Percentiles rank a stretch among this genome's conserved stretches.
Conservation (phyloP, 2,113 vertebrate genomes). For the Mungos mungo region DNA sequence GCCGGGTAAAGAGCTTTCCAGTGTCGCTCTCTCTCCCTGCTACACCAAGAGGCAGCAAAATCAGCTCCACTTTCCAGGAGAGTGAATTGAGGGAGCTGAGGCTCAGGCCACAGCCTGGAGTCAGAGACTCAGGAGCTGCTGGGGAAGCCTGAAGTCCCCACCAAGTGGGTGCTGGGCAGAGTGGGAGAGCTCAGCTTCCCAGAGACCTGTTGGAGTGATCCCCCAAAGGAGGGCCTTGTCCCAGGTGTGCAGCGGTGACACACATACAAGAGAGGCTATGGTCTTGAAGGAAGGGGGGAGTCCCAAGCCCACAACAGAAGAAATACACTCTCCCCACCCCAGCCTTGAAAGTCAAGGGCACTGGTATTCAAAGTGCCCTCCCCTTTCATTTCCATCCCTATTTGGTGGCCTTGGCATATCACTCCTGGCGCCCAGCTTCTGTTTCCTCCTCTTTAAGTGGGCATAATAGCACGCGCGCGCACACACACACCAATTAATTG, state of each 20-base stretch:
- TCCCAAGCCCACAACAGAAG: not conserved
- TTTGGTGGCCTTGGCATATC: not conserved
- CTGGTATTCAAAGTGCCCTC: not conserved
- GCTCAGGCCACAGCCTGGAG: no score
- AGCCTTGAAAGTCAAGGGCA: not conserved
- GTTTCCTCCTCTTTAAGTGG: not conserved
- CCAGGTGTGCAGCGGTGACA: not conserved
- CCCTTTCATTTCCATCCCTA: not conserved
- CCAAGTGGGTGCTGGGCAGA: rapidly evolving
- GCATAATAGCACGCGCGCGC: not conserved
- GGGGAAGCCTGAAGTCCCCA: not conserved
- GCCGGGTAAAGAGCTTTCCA: not conserved
- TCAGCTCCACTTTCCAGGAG: not conserved
- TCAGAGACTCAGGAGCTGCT: not conserved
- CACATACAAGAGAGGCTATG: not conserved
- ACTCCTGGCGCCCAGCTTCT: not conserved
- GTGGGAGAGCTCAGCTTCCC: not conserved
- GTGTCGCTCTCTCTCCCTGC: no score
- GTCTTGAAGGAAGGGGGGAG: no score
- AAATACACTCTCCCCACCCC: not conserved
- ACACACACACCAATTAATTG: no score
- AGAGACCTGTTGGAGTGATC: not conserved
- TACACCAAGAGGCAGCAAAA: not conserved
- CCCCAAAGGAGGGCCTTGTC: no score
- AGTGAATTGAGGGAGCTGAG: not conserved